These are phyloP conservation scores for Diacarnus erythraeanus DNA, from an alignment of 37 sponge, comb jelly and placozoan genomes.

Conservation along the genomic window DNA sequence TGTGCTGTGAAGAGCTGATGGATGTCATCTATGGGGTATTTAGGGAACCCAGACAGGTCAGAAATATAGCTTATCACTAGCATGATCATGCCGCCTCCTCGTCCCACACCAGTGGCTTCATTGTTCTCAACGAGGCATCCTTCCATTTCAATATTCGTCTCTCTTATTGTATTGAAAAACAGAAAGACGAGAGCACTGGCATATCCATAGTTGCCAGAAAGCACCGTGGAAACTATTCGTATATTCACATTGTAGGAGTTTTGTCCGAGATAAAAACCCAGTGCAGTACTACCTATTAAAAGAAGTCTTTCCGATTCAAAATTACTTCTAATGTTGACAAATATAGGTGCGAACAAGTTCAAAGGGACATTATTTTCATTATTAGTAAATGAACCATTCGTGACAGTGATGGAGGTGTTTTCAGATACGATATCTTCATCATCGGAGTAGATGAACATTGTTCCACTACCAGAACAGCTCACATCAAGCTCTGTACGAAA, in stretches of 20 bases:
- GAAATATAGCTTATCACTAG: not conserved
- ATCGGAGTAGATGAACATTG: constrained; percentile 20
- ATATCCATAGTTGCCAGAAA: constrained; percentile 11
- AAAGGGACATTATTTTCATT: constrained; percentile 17
- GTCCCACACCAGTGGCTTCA: not conserved
- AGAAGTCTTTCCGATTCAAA: not conserved
- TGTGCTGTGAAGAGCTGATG: not conserved
- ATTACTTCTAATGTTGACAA: not conserved
- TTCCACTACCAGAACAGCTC: constrained; percentile 34
- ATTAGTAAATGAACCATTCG: not conserved
- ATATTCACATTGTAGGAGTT: constrained; percentile 1
- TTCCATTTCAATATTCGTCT: not conserved
- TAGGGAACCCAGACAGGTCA: not conserved
- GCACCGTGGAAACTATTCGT: not conserved
- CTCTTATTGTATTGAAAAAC: constrained; percentile 13
- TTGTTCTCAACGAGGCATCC: not conserved
- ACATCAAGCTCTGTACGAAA: not conserved
- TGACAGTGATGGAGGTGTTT: constrained; percentile 12
- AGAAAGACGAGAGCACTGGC: not conserved
- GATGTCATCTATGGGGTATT: constrained; percentile 25
- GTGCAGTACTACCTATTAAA: not conserved
- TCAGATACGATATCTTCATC: not conserved
- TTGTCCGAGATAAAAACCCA: constrained; percentile 2
- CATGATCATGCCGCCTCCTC: constrained; percentile 18
- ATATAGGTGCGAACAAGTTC: not conserved